Evolutionary conservation across 2,113 vertebrate genomes (phyloP), one percentile per base, ranked within the genome.

Genomic region (Colaptes auratus): DNA sequence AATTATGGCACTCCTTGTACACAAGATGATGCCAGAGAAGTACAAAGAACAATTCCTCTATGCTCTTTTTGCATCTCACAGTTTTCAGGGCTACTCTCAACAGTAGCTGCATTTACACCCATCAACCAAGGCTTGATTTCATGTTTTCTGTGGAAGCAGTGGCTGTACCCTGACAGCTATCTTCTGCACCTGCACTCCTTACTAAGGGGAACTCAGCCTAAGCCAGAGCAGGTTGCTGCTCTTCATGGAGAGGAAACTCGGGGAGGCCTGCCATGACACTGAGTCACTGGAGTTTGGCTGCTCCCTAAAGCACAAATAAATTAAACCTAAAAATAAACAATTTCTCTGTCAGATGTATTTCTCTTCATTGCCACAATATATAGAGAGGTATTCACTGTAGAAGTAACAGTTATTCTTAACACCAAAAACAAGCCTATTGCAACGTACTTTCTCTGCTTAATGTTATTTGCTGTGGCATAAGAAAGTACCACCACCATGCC

Each of bases 101-200:
- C 50, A 84, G 46, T 4, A 71, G 36, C 55, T 85, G 33, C 30
- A 9, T 39, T 39, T 63, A 50, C 53, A 72, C 3, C 9, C 0
- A 0, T 3, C 48, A 55, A 4, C 12, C 14, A 55, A 20, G 21
- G 31, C 53, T 60, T 10, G 3, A 60, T 64, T 36, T 42, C 36
- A 31, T 1, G 1, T 42, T 59, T 77, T 64, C 46, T 23, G 27
- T 8, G 12, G 61, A 59, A 81, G 46, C 6, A 84, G 21, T 1
- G 17, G 27, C 35, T 1, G 0, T 39, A 71, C 6, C n/a, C 64
- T 71, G 56, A 35, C 56, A 94, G 59, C 27, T 13, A 23, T 46
- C 27, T 66, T 56, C 60, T 13, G 33, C 17, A 72, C 4, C 55
- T 39, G 5, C 0, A 0, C 21, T 64, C 7, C 25, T 8, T 28